Conservation (phyloP, 1,140 invertebrate genomes). For the Littorina saxatilis region DNA sequence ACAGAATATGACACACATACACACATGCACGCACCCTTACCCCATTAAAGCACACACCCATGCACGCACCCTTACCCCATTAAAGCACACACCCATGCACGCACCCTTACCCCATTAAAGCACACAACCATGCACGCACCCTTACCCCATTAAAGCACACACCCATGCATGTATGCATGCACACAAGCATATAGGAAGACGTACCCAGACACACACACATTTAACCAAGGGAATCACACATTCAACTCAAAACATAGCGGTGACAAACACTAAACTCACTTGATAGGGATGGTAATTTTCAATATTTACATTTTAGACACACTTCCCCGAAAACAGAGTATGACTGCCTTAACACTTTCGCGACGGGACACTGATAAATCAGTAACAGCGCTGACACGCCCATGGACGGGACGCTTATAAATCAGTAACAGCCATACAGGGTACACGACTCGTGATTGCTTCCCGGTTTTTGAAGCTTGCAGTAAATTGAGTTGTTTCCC, state of each 20-base stretch:
- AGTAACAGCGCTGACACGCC: too few species aligned
- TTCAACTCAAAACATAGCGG: background rate
- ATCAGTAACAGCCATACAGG: too few species aligned
- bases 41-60: background rate
- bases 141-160: background rate
- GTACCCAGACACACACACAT: background rate
- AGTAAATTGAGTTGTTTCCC: too few species aligned
- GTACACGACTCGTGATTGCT: too few species aligned
- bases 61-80: background rate
- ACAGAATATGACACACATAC: background rate
- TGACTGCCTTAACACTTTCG: too few species aligned
- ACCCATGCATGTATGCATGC: background rate
- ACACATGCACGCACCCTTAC: background rate
- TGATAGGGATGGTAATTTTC: slow-evolving; percentile 69
- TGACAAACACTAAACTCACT: slow-evolving; percentile 50
- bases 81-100: background rate
- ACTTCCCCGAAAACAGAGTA: too few species aligned
- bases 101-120: background rate
- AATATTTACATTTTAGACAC: too few species aligned
- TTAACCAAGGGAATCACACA: background rate
- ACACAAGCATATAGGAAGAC: background rate
- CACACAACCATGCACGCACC: background rate
- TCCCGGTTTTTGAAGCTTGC: too few species aligned
- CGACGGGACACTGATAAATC: too few species aligned
- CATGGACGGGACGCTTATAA: too few species aligned